Percentiles rank a stretch among this genome's conserved stretches.
Conservation (phyloP, 2,888 invertebrate species). For the Lochmaea crataegi region DNA sequence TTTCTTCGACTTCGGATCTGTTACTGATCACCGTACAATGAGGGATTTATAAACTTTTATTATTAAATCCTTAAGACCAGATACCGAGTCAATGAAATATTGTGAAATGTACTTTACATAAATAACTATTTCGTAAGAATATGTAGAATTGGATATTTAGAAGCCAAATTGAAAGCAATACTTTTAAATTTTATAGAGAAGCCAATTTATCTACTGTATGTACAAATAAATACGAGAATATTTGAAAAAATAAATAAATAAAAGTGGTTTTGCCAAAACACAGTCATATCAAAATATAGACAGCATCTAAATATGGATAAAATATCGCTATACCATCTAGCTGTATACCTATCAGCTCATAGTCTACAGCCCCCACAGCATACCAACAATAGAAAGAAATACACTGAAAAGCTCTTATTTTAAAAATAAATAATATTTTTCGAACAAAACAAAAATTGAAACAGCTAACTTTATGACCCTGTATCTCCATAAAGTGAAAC, state of each 20-base stretch:
- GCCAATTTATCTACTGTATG: conserved; percentile 24
- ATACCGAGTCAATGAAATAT: too few species aligned
- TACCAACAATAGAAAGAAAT: background rate
- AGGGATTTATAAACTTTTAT: too few species aligned
- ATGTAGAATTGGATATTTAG: too few species aligned
- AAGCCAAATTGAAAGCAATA: conserved; percentile 37
- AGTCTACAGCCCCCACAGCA: conserved; percentile 36
- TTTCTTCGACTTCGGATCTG: too few species aligned
- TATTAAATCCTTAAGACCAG: too few species aligned
- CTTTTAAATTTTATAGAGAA: conserved; percentile 15
- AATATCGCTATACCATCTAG: conserved; percentile 20
- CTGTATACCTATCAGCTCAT: conserved; percentile 30
- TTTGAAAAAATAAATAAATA: background rate
- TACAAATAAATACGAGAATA: conserved; percentile 23
- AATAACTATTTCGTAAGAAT: too few species aligned
- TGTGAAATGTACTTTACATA: too few species aligned
- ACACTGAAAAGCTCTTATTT: background rate
- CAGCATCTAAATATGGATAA: conserved; percentile 34
- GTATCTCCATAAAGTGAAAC: too few species aligned
- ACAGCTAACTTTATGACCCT: too few species aligned
- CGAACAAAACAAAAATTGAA: too few species aligned
- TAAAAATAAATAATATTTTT: background rate
- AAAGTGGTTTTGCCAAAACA: conserved; percentile 50
- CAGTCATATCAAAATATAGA: conserved; percentile 46
- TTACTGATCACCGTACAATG: too few species aligned